These are phyloP conservation scores for Schrankia costaestrigalis DNA, from an alignment of 2,888 invertebrate species.

Conservation along the genomic window DNA sequence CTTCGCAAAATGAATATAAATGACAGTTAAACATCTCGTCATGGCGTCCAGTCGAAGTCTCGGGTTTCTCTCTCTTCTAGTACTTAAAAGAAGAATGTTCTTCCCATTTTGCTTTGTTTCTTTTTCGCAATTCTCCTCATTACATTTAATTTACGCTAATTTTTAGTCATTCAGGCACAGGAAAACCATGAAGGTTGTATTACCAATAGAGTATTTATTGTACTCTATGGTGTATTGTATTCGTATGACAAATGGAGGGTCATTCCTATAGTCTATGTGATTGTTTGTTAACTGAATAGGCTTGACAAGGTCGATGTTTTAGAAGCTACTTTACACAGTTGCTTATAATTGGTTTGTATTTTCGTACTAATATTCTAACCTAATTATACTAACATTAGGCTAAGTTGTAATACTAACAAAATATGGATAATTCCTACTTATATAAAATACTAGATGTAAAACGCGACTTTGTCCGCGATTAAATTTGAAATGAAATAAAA, in stretches of 20 bases:
- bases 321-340: too few species aligned
- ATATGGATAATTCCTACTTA: constrained; percentile 1
- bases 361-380: too few species aligned
- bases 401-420: not conserved
- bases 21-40: too few species aligned
- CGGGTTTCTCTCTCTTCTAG: too few species aligned
- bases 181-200: constrained; percentile 1
- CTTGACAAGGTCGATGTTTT: constrained; percentile 25
- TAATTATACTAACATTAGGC: not conserved
- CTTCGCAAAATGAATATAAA: too few species aligned
- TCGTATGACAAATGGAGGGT: constrained; percentile 60
- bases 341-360: too few species aligned
- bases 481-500: too few species aligned
- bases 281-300: constrained; percentile 45
- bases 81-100: too few species aligned
- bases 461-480: too few species aligned
- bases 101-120: too few species aligned
- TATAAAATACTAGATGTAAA: not conserved
- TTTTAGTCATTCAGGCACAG: not conserved
- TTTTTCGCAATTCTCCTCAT: too few species aligned
- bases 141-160: not conserved
- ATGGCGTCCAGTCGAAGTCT: too few species aligned
- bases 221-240: constrained; percentile 58
- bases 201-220: constrained; percentile 3
- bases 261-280: constrained; percentile 55